Conservation (phyloP, 2,113 vertebrate species). For the Sinocyclocheilus maitianheensis region DNA sequence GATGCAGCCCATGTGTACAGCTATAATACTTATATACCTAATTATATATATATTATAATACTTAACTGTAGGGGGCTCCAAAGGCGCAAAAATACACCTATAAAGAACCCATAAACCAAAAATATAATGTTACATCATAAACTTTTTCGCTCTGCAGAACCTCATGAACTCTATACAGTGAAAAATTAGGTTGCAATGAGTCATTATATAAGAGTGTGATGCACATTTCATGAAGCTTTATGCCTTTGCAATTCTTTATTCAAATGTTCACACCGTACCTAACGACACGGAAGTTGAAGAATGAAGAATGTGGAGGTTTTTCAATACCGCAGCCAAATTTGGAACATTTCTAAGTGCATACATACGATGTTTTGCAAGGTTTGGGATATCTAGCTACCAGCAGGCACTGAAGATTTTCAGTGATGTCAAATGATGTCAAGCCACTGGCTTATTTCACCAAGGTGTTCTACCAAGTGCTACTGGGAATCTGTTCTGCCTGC, state of each 20-base stretch:
- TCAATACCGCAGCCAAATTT: neutral
- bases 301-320: neutral
- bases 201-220: neutral
- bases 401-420: slow-evolving; percentile 29
- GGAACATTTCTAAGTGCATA: neutral
- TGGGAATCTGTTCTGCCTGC: slow-evolving; percentile 22
- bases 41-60: neutral
- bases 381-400: slow-evolving; percentile 23
- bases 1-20: too few relatives aligned
- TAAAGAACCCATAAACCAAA: neutral
- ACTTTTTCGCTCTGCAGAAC: neutral
- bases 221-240: neutral
- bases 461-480: slow-evolving; percentile 27
- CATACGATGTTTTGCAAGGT: slow-evolving; percentile 19
- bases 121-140: neutral
- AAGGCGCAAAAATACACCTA: neutral
- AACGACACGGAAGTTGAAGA: neutral
- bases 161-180: neutral
- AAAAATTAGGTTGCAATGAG: neutral
- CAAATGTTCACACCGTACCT: neutral
- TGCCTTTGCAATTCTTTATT: neutral
- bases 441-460: slow-evolving; percentile 37
- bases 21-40: too few relatives aligned
- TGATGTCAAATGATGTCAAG: slow-evolving; percentile 41
- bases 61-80: neutral